Evolutionary conservation across 2,797 vertebrate species (phyloP).

Genomic region (Trichosurus vulpecula): DNA sequence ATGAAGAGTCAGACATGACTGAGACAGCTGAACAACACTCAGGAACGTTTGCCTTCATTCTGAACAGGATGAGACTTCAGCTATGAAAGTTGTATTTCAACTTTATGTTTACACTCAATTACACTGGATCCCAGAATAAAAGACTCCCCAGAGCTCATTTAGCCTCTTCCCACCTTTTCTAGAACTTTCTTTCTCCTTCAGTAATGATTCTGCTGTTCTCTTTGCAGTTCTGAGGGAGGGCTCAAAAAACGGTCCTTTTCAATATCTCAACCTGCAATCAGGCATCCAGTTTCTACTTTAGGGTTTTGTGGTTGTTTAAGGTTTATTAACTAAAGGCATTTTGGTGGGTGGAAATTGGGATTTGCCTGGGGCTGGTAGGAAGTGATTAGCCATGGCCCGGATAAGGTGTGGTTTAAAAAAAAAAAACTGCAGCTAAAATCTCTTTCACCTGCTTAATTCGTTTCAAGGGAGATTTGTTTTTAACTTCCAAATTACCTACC

Average conservation of each 20-base stretch:
- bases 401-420: slow-evolving; percentile 72
- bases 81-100: not conserved
- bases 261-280: slow-evolving; percentile 53
- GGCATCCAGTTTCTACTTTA: slow-evolving; percentile 52
- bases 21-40: not conserved
- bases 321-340: slow-evolving; percentile 69
- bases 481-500: slow-evolving; percentile 71
- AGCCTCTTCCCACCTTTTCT: not conserved
- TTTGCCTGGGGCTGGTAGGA: slow-evolving; percentile 77
- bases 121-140: not conserved
- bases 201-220: not conserved
- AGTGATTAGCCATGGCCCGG: slow-evolving; percentile 69
- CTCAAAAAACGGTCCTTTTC: not conserved
- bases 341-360: slow-evolving; percentile 61
- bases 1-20: not conserved
- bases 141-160: not conserved
- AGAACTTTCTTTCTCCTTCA: not conserved
- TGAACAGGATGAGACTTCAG: not conserved
- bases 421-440: slow-evolving; percentile 70
- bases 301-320: slow-evolving; percentile 61
- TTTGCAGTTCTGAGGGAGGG: not conserved
- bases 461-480: slow-evolving; percentile 78
- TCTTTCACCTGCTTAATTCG: slow-evolving; percentile 70
- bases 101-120: not conserved
- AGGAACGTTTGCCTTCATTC: not conserved